Percentiles rank a stretch among this genome's conserved stretches.
Evolutionary conservation across 2,797 vertebrate species (phyloP).

Genomic region (Acanthurus tractus): DNA sequence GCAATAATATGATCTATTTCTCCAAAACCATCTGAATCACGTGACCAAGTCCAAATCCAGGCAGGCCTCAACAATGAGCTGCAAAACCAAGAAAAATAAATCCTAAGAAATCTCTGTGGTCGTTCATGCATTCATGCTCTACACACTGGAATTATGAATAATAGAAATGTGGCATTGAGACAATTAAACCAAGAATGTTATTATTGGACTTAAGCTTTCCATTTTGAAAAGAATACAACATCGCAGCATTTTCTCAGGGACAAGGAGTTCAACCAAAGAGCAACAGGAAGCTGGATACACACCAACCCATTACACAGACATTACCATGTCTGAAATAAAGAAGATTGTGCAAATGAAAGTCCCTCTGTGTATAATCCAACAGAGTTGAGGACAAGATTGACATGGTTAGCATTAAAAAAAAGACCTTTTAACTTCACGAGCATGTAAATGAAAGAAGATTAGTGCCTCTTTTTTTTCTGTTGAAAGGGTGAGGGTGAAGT

Average conservation of each 20-base stretch:
- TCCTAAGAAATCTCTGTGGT: conserved; percentile 22
- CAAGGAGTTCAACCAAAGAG: conserved; percentile 11
- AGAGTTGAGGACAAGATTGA: conserved; percentile 18
- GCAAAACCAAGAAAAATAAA: conserved; percentile 26
- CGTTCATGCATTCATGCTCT: conserved; percentile 29
- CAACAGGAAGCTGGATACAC: conserved; percentile 2
- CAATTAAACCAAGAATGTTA: conserved; percentile 1
- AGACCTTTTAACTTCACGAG: conserved; percentile 21
- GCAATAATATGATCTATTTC: conserved; percentile 21
- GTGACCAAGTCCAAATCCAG: conserved; percentile 14
- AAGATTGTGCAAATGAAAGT: conserved; percentile 14
- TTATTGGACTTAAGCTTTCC: neutral
- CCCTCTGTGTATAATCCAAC: conserved; percentile 3
- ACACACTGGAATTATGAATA: neutral
- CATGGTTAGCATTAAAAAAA: conserved; percentile 13
- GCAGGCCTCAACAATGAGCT: conserved; percentile 1
- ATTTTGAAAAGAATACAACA: conserved; percentile 27
- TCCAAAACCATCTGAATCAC: neutral
- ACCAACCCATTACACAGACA: neutral
- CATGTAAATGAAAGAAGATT: conserved; percentile 7
- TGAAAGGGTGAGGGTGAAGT: conserved; percentile 37
- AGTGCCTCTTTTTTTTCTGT: neutral
- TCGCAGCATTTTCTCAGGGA: conserved; percentile 21
- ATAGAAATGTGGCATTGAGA: conserved; percentile 7
- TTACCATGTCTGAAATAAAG: conserved; percentile 2